Base-by-base conservation (phyloP, 2,797 vertebrate species). In the Odontamblyopus rebecca region DNA sequence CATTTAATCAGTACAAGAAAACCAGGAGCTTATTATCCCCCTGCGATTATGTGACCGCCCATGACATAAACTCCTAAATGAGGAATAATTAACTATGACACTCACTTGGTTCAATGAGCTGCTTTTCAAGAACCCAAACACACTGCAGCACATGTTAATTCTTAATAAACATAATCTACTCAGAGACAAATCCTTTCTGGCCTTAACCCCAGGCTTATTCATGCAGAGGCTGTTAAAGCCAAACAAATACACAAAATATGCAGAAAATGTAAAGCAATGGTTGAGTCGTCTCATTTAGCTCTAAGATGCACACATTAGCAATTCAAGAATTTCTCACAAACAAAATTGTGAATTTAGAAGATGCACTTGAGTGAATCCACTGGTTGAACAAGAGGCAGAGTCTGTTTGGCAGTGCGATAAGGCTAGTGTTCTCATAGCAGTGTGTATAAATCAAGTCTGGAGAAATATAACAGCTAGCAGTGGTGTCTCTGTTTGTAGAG, bases 61-160 rank as follows among this genome's bases (percentile, higher is more conserved):
- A 71, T 88, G 85, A 85, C 86, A 91, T 85, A 82, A 89, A 90
- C 75, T 73, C 73, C 72, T 78, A 88, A 87, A 90, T 89, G 80
- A 89, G 76, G 77, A 89, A 81, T 88, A 89, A 89, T 89, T 88
- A 90, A 82, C 77, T 82, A 69, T 56, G 69, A 83, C 80, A 80
- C 72, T 79, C 81, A 87, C 78, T 64, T 72, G 69, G 32, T 82
- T 29, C 71, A 79, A 84, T 60, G 73, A 82, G 74, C 69, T 70
- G 61, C 70, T 82, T 72, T 64, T 50, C 60, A 72, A 23, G 59
- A 64, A 66, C 61, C 68, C 32, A 70, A 13, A 70, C 35, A 71
- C 65, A 70, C 51, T 67, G 29, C 51, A 35, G 15, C 59, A 61
- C 61, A 41, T 41, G 15, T 26, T 48, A 30, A 38, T 57, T 56